Percentiles rank a stretch among this genome's conserved stretches.
These are phyloP conservation scores for Turdus rufiventris DNA, from an alignment of 2,113 vertebrate species.

Conservation along the genomic window DNA sequence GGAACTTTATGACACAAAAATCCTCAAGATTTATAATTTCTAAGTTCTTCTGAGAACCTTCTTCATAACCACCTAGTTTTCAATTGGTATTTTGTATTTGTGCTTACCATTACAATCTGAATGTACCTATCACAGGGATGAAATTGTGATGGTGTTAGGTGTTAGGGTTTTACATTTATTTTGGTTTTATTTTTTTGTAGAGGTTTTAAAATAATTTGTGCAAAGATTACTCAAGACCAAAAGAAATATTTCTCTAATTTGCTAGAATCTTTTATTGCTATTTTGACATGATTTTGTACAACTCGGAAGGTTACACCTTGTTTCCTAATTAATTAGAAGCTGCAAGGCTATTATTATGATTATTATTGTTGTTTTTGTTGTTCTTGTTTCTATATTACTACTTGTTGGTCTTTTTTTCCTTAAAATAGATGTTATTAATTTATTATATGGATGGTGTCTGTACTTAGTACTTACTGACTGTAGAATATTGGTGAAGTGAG, in stretches of 20 bases:
- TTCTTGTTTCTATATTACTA: neutral
- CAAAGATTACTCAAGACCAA: neutral
- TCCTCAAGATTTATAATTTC: neutral
- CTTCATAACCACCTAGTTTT: neutral
- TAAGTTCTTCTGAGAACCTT: neutral
- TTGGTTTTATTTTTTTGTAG: neutral
- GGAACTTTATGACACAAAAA: neutral
- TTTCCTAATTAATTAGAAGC: neutral
- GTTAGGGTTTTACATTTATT: neutral
- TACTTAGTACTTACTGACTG: neutral
- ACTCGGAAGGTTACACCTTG: neutral
- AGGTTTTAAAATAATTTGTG: neutral
- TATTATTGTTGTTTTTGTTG: neutral
- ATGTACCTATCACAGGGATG: neutral
- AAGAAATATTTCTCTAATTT: neutral
- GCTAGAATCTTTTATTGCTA: neutral
- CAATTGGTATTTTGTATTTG: neutral
- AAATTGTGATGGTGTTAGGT: neutral
- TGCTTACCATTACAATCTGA: neutral
- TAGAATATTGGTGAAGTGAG: neutral
- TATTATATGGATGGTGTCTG: neutral
- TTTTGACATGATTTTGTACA: neutral
- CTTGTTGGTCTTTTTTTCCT: neutral
- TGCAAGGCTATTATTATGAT: neutral
- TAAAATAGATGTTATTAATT: neutral